phyloP scores from a whole-genome alignment of 2,888 invertebrate genomes.

The Sphaeridia pumilis region DNA sequence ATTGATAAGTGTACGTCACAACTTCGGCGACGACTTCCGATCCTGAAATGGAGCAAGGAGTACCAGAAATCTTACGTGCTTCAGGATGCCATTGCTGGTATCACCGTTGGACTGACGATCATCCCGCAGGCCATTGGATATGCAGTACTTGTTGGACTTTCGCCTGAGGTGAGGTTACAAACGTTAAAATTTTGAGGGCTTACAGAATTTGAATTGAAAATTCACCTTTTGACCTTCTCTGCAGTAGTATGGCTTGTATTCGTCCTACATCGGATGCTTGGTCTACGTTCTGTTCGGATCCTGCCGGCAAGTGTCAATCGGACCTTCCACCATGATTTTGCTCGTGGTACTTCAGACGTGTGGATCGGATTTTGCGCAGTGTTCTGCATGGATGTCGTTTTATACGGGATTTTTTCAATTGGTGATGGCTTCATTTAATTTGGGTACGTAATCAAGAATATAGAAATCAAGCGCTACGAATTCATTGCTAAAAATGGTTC shows the following conservation, averaged over 20 bases:
- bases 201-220: no score
- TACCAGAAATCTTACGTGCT: background rate
- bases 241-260: conserved; percentile 25
- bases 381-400: conserved; percentile 26
- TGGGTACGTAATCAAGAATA: conserved; percentile 17
- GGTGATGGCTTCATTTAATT: conserved; percentile 24
- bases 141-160: conserved; percentile 58
- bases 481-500: no score
- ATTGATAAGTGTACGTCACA: no score
- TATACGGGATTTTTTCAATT: conserved; percentile 28
- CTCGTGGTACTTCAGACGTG: conserved; percentile 26
- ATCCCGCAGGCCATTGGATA: conserved; percentile 79
- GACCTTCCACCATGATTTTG: conserved; percentile 8
- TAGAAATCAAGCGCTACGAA: no score
- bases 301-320: conserved; percentile 44
- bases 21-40: background rate
- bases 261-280: conserved; percentile 41
- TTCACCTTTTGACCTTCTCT: no score
- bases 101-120: conserved; percentile 66
- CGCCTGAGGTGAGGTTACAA: conserved; percentile 56
- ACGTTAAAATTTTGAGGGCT: no score
- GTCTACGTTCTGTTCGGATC: conserved; percentile 45
- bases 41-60: background rate
- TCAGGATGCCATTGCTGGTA: conserved; percentile 43
- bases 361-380: conserved; percentile 20